Conservation (phyloP, 2,888 invertebrate species). For the Teleogryllus oceanicus region DNA sequence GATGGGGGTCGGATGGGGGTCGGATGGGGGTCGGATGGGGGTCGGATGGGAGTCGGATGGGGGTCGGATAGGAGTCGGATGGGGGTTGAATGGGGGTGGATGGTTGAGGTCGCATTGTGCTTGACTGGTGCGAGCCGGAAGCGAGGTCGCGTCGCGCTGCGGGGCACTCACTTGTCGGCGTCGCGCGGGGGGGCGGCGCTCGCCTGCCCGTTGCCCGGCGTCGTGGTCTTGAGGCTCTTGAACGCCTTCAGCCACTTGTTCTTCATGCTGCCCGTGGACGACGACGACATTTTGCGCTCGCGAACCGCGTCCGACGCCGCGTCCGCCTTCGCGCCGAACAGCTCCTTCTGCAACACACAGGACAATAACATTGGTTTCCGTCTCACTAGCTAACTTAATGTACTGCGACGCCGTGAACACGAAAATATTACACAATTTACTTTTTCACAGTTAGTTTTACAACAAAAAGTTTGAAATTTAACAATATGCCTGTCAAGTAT, state of each 20-base stretch:
- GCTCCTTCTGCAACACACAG: slow-evolving; percentile 68
- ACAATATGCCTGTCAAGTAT: too few relatives aligned
- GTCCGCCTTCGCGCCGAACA: slow-evolving; percentile 74
- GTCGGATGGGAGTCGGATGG: too few relatives aligned
- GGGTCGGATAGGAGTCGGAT: too few relatives aligned
- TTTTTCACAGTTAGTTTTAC: too few relatives aligned
- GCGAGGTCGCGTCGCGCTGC: background rate
- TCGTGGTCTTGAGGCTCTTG: slow-evolving; percentile 78
- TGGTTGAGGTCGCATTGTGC: background rate
- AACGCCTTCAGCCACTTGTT: slow-evolving; percentile 97
- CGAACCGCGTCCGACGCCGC: slow-evolving; percentile 58
- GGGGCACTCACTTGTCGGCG: slow-evolving; percentile 61
- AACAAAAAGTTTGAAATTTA: too few relatives aligned
- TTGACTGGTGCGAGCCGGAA: background rate
- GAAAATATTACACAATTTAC: too few relatives aligned
- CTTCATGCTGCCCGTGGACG: slow-evolving; percentile 87
- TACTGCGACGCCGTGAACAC: too few relatives aligned
- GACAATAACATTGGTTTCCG: slow-evolving; percentile 27
- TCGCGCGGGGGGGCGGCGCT: slow-evolving; percentile 45
- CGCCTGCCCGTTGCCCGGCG: slow-evolving; percentile 48
- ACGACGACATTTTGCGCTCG: slow-evolving; percentile 81
- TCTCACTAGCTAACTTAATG: too few relatives aligned
- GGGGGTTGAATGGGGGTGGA: too few relatives aligned
- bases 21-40: too few relatives aligned
- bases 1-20: too few relatives aligned